These are phyloP conservation scores for Pristis pectinata DNA, from an alignment of 2,797 vertebrate genomes.

Conservation along the genomic window DNA sequence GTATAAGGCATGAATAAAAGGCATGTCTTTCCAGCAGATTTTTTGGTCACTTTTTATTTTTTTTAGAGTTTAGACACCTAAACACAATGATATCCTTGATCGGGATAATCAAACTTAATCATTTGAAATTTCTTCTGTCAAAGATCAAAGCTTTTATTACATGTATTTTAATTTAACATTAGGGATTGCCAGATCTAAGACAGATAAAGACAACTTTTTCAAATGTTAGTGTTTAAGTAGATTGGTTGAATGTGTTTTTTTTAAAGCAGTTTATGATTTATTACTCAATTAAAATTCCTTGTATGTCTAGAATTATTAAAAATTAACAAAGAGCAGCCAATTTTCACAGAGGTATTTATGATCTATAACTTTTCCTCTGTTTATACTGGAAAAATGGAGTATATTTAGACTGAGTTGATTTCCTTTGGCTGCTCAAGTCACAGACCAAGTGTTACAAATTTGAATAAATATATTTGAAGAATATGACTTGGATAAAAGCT, in stretches of 20 bases:
- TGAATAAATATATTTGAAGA: constrained; percentile 74
- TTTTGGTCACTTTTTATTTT: not conserved
- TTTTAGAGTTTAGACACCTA: not conserved
- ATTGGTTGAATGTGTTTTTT: not conserved
- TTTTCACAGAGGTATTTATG: not conserved
- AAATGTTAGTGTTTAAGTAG: not conserved
- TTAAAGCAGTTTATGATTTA: not conserved
- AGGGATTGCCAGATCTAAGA: constrained; percentile 70
- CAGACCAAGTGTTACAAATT: constrained; percentile 46
- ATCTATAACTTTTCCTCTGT: not conserved
- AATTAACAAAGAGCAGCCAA: not conserved
- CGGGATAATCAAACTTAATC: constrained; percentile 66
- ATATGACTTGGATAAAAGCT: constrained; percentile 44
- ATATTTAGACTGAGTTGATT: not conserved
- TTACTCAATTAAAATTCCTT: not conserved
- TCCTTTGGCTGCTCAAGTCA: not conserved
- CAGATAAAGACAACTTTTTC: not conserved
- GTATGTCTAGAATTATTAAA: not conserved
- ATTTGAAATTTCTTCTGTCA: constrained; percentile 57
- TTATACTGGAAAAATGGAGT: not conserved
- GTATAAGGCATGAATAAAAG: too few species aligned
- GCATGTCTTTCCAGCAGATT: too few species aligned
- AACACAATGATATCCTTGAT: constrained; percentile 1
- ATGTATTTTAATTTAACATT: constrained; percentile 57
- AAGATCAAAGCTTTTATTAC: constrained; percentile 65